A percentile compares a stretch with the other conserved stretches of the same genome.
Conservation (phyloP, 2,113 vertebrate genomes). For the Ciconia stormi region DNA sequence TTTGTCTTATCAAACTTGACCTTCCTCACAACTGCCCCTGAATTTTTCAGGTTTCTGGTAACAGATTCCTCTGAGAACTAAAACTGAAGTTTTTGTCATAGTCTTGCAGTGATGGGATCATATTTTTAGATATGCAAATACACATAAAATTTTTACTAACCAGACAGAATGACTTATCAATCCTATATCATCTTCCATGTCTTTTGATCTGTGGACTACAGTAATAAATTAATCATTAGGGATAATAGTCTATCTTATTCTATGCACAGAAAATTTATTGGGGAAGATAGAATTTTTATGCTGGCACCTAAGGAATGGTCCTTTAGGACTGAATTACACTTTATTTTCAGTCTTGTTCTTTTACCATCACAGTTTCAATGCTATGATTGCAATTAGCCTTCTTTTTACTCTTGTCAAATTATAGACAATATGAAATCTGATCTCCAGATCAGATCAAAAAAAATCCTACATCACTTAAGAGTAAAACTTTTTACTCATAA, state of each 20-base stretch:
- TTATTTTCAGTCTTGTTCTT: background rate
- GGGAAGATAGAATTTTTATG: background rate
- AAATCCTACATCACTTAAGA: background rate
- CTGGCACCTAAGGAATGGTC: background rate
- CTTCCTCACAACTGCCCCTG: background rate
- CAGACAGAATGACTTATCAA: background rate
- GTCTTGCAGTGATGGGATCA: background rate
- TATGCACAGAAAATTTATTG: background rate
- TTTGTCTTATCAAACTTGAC: background rate
- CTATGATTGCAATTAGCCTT: background rate
- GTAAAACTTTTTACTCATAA: background rate
- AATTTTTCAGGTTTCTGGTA: background rate
- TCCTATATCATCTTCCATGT: background rate
- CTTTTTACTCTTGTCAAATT: background rate
- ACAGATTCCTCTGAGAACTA: background rate
- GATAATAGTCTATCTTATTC: background rate
- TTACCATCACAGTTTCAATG: background rate
- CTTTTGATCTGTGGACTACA: background rate
- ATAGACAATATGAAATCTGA: background rate
- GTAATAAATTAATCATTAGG: background rate
- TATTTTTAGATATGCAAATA: conserved; percentile 34
- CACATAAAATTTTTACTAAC: background rate
- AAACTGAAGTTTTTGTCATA: background rate
- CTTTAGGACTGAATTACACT: background rate
- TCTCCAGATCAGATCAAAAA: background rate